Evolutionary conservation across 2,888 invertebrate species (phyloP).

Genomic region (Tachina grossa): DNA sequence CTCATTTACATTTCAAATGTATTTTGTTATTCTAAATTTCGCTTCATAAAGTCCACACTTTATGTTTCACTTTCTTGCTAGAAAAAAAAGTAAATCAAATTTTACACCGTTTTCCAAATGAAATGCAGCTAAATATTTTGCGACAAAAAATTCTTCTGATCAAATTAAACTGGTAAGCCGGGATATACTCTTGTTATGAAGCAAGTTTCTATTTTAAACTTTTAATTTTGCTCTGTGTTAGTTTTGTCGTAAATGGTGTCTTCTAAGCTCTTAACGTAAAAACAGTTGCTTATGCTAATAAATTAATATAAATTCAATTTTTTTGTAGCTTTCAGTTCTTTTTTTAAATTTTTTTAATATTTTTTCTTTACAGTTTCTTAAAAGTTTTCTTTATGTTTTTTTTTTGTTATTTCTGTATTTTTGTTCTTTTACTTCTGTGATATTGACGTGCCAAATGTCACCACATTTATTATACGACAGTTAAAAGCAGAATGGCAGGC

Average conservation of each 20-base stretch:
- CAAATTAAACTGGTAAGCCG: not conserved
- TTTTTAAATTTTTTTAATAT: slow-evolving; percentile 15
- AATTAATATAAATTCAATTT: slow-evolving; percentile 82
- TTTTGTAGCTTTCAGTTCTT: slow-evolving; percentile 66
- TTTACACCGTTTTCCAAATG: slow-evolving; percentile 40
- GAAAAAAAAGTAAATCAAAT: not conserved
- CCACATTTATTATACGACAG: slow-evolving; percentile 62
- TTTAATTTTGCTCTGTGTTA: not conserved
- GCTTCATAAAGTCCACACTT: slow-evolving; percentile 66
- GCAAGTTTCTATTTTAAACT: not conserved
- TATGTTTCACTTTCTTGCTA: slow-evolving; percentile 21
- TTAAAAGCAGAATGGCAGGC: not conserved
- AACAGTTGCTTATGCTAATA: slow-evolving; percentile 80
- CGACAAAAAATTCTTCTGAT: not conserved
- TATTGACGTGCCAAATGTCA: slow-evolving; percentile 71
- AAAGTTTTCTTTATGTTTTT: slow-evolving; percentile 55
- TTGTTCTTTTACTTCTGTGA: slow-evolving; percentile 43
- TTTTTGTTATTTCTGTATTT: slow-evolving; percentile 15
- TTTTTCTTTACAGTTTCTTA: slow-evolving; percentile 34
- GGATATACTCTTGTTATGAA: too few relatives aligned
- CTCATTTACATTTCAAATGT: slow-evolving; percentile 66
- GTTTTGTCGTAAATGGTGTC: slow-evolving; percentile 36
- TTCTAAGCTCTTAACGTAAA: not conserved
- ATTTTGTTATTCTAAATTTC: slow-evolving; percentile 20
- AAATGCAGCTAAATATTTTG: not conserved